These are phyloP conservation scores for Pyrocoelia pectoralis DNA, from an alignment of 2,888 invertebrate species.

Conservation along the genomic window DNA sequence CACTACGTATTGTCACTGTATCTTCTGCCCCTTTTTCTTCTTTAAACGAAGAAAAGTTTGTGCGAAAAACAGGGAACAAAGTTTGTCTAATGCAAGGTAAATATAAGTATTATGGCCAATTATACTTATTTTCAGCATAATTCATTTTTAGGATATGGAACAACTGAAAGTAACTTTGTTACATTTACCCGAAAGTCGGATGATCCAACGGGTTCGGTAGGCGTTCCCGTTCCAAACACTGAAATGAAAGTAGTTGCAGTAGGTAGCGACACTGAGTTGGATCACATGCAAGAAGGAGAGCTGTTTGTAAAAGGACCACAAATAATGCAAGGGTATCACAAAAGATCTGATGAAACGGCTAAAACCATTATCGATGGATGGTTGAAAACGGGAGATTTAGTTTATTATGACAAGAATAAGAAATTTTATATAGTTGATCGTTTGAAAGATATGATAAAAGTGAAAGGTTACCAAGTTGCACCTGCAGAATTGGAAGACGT, in stretches of 20 bases:
- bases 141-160: constrained; percentile 67
- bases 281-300: constrained; percentile 70
- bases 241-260: constrained; percentile 68
- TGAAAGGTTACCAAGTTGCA: constrained; percentile 76
- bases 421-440: constrained; percentile 76
- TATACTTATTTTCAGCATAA: neutral
- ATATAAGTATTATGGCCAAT: too few species aligned
- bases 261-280: constrained; percentile 45
- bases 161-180: constrained; percentile 72
- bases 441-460: constrained; percentile 68
- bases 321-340: constrained; percentile 81
- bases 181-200: constrained; percentile 22
- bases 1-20: neutral
- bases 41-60: neutral
- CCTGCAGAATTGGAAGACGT: constrained; percentile 85
- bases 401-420: constrained; percentile 68
- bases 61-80: neutral
- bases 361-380: constrained; percentile 76
- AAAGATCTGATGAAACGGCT: constrained; percentile 76
- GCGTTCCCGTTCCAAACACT: constrained; percentile 69
- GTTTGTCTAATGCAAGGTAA: neutral
- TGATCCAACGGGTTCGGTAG: constrained; percentile 60
- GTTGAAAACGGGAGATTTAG: constrained; percentile 74
- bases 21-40: neutral
- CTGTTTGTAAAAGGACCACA: constrained; percentile 79